phyloP scores from a whole-genome alignment of 2,797 vertebrate species.

The Acanthis flammea region DNA sequence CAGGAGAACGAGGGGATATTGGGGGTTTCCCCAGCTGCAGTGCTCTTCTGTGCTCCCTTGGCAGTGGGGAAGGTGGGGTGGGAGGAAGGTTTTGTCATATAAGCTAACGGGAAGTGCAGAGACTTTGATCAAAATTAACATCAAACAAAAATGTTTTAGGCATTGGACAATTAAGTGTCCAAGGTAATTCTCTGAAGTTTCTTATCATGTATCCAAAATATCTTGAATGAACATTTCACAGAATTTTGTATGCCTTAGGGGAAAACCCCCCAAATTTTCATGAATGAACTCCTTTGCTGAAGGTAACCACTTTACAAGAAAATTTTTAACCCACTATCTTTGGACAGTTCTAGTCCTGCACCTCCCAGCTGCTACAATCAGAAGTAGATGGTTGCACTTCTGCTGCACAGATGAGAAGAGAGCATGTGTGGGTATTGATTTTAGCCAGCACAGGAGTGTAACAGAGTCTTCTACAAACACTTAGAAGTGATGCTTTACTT shows the following conservation, averaged over 20 bases:
- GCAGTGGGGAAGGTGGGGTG: accelerated
- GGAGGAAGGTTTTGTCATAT: not conserved
- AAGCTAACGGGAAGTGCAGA: not conserved
- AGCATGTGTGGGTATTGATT: not conserved
- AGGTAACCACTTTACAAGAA: not conserved
- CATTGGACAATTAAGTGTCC: not conserved
- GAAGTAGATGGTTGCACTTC: not conserved
- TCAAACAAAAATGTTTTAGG: not conserved
- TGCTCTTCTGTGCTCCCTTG: not conserved
- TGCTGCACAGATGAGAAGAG: not conserved
- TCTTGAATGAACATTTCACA: not conserved
- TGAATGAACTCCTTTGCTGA: not conserved
- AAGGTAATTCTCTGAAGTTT: not conserved
- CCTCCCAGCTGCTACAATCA: not conserved
- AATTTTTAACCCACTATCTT: not conserved
- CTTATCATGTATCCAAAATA: not conserved
- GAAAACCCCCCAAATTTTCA: accelerated
- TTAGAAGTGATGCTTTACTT: not conserved
- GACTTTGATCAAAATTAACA: not conserved
- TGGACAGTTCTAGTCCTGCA: not conserved
- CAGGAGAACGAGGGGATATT: not conserved
- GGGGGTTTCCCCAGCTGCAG: not conserved
- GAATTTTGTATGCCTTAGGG: not conserved
- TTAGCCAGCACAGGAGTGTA: not conserved
- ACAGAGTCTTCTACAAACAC: not conserved